Evolutionary conservation across 2,113 vertebrate genomes (phyloP), one percentile per base, ranked within the genome.

Genomic region (Ammodytes dubius): DNA sequence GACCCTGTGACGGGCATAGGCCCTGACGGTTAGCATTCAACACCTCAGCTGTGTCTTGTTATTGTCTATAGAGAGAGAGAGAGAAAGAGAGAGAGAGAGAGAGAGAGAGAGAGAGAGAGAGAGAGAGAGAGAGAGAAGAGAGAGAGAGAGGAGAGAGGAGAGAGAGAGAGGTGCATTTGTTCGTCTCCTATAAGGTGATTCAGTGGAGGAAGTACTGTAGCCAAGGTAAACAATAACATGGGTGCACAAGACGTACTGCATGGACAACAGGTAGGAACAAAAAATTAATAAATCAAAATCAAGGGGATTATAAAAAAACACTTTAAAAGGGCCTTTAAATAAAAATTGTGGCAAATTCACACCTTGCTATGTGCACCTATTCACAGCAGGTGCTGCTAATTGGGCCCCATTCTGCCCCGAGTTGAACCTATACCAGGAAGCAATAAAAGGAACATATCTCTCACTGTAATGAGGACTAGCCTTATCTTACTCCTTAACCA

Each of bases 11-110:
- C 72, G 79, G 89, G 90, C 83, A 78, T 88, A 47, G 69, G 27
- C 27, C 27, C 86, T 37, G 42, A 71, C 53, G 14, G 93, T 94
- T 94, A 94, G 92, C 91, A 91, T 91, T 93, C 93, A 93, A 94
- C 91, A 74, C 75, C 68, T 87, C 72, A 82, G 82, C 89, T 86
- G 83, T 86, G 84, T 88, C 88, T 65, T 57, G 52, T 79, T 84
- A 54, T 70, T 71, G 57, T 74, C 53, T 49, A 3, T 45, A 19
- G n/a, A 68, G 14, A 27, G 27, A 27, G 27, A 27, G 27, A 27
- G 27, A 27, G 27, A 27, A 2, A 27, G 2, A 27, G 27, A 27
- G 27, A 27, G 27, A 27, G 27, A 27, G 27, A 13, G 50, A 52
- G 2, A 19, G n/a, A 68, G 14, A 27, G 27, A 27, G 27, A 27